Base-by-base conservation (phyloP, 1,140 invertebrate genomes). In the Drosophila rufa region DNA sequence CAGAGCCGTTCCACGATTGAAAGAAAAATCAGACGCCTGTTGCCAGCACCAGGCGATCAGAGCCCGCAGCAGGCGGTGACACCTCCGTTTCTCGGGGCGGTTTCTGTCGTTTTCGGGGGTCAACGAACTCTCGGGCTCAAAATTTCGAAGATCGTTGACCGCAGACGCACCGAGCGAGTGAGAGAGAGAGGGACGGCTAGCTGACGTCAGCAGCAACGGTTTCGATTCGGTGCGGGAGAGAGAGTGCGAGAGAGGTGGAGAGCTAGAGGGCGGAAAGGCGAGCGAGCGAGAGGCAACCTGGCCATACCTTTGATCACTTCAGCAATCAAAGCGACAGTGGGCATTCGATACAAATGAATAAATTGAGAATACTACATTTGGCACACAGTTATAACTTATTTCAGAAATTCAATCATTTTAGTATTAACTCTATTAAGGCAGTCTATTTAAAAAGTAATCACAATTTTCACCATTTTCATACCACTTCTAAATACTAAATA, bases 21-120 rank as follows among this genome's bases (percentile, higher is more conserved):
- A 87, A 87, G 83, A 87, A 87, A 87, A 87, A 87, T 87, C 84
- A 89, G 80, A 75, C 53, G 71, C 61, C 77, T 89, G 62, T 83
- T 51, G 84, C 50, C 33, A 22, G n/a, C 73, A 83, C 19, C 80
- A 84, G 83, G 83, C 73, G 61, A 71, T 53, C 50, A 62, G 56
- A 30, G 58, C 25, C 48, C 15, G 36, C 36, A 71, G 17, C 30
- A 46, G 17, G 22, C n/a, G 7, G 58, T n/a, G 14, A 9, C 2
- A n/a, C 19, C 68, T 47, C 51, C 42, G 51, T 25, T 22, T 4
- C 36, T 30, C 43, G 17, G 19, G 61, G 38, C 43, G 61, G 59
- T 62, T 62, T 62, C 65, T 83, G 55, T 50, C 47, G 71, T 76
- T 84, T 87, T 83, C 55, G 77, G 61, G 60, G 83, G 64, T 89